Percentiles rank a stretch among this genome's conserved stretches.
phyloP scores from a whole-genome alignment of 2,113 vertebrate species.

The Embiotoca jacksoni region DNA sequence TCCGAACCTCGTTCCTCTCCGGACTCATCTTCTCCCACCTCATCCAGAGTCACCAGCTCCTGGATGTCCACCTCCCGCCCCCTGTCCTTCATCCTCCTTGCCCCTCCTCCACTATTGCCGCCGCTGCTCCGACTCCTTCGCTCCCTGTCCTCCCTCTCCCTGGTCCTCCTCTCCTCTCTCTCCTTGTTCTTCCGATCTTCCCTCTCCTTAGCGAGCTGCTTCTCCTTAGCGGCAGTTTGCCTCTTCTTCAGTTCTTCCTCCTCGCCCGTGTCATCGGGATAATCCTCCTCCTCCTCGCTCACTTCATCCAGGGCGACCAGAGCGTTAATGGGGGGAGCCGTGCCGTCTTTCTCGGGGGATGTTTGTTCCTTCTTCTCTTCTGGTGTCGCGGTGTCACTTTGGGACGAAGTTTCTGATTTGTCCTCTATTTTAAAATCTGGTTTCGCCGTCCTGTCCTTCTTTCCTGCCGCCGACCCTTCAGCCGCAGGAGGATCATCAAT shows the following conservation, averaged over 20 bases:
- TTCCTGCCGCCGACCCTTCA: no score
- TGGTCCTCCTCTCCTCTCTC: constrained; percentile 45
- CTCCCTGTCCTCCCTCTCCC: background rate
- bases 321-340: constrained; percentile 6
- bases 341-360: background rate
- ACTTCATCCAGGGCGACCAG: constrained; percentile 90
- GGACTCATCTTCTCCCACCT: constrained; percentile 67
- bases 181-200: background rate
- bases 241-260: constrained; percentile 67
- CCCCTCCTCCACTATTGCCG: background rate
- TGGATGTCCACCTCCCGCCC: constrained; percentile 18
- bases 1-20: background rate
- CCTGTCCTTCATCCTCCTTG: background rate
- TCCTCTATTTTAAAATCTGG: background rate
- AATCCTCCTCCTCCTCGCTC: constrained; percentile 88
- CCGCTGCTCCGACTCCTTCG: no score
- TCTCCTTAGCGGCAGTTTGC: constrained; percentile 21
- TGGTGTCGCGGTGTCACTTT: background rate
- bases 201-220: background rate
- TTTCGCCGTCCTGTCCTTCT: no score
- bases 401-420: background rate
- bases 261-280: constrained; percentile 87
- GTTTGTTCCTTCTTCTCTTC: background rate
- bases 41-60: constrained; percentile 77
- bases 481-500: background rate